phyloP scores from a whole-genome alignment of 2,888 invertebrate species.

The Idaea dimidiata region DNA sequence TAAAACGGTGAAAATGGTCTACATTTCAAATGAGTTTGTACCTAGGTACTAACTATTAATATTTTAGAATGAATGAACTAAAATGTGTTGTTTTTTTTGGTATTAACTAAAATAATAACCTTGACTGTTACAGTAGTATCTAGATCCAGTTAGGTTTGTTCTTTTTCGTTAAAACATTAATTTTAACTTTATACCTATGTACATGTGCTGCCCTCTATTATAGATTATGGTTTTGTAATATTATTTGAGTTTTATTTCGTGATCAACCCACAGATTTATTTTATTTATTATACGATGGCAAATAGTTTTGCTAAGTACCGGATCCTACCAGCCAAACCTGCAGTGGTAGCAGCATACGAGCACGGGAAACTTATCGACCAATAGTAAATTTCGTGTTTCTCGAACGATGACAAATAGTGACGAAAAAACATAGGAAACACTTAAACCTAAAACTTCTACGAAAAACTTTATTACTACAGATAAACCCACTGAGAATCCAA shows the following conservation, averaged over 20 bases:
- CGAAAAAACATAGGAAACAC: too few relatives aligned
- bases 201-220: conserved; percentile 8
- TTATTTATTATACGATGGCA: too few relatives aligned
- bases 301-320: not conserved
- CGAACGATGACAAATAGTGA: too few relatives aligned
- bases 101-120: not conserved
- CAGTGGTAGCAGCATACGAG: too few relatives aligned
- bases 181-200: not conserved
- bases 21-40: not conserved
- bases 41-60: not conserved
- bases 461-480: too few relatives aligned
- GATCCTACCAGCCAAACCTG: too few relatives aligned
- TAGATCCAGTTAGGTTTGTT: not conserved
- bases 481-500: too few relatives aligned
- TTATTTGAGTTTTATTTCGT: conserved; percentile 13
- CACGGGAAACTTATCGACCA: too few relatives aligned
- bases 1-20: not conserved
- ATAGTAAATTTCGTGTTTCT: too few relatives aligned
- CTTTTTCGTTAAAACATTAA: not conserved
- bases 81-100: not conserved
- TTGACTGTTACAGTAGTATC: not conserved
- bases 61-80: not conserved
- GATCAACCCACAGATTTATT: not conserved
- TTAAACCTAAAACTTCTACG: too few relatives aligned
- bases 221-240: conserved; percentile 15